These are phyloP conservation scores for Diadophis punctatus DNA, from an alignment of 2,113 vertebrate species.

Conservation along the genomic window DNA sequence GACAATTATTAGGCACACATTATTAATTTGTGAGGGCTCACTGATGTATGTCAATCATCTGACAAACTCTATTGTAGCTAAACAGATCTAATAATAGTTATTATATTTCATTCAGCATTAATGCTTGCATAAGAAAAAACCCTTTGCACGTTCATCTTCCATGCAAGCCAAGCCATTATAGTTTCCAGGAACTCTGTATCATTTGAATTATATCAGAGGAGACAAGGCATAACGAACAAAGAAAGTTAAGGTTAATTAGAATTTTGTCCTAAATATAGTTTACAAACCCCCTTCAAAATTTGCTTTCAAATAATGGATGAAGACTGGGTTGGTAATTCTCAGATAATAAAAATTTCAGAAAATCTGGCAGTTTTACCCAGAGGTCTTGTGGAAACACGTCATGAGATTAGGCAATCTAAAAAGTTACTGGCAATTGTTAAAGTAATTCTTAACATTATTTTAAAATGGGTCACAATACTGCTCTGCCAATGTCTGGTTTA, in stretches of 20 bases:
- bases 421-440: neutral
- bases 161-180: neutral
- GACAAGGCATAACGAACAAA: neutral
- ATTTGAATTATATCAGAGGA: neutral
- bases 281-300: neutral
- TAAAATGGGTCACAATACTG: neutral
- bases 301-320: neutral
- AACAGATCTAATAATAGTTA: neutral
- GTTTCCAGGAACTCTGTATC: neutral
- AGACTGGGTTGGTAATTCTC: neutral
- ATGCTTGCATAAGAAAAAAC: neutral
- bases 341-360: neutral
- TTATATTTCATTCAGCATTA: neutral
- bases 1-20: neutral
- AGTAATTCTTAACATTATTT: neutral
- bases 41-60: neutral
- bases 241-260: neutral
- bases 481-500: neutral
- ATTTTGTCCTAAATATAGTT: neutral
- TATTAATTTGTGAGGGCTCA: neutral
- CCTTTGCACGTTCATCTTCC: neutral
- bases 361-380: neutral
- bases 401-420: neutral
- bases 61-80: neutral
- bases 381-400: neutral